These are phyloP conservation scores for Virgularia gustaviana DNA, from an alignment of 92 coral and sea anemone species.

Conservation along the genomic window DNA sequence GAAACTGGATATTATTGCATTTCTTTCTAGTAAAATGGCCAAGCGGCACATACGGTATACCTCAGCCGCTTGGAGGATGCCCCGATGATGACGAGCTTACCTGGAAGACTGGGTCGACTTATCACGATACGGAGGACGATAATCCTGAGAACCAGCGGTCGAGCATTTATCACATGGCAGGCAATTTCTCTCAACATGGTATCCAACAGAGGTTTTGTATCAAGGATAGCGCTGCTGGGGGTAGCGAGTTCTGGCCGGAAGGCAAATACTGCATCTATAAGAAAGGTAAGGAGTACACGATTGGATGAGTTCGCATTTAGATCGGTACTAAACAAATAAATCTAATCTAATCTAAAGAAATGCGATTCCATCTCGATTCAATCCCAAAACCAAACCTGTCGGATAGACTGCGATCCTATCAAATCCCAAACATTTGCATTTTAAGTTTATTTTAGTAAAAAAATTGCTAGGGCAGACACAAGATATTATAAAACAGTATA, in stretches of 20 bases:
- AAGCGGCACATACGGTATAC: slow-evolving; percentile 92
- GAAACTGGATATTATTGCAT: no score
- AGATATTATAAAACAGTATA: no score
- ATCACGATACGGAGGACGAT: slow-evolving; percentile 98
- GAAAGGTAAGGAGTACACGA: slow-evolving; percentile 75
- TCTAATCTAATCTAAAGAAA: no score
- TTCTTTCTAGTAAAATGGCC: slow-evolving; percentile 79
- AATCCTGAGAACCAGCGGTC: slow-evolving; percentile 95
- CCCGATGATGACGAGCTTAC: slow-evolving; percentile 72
- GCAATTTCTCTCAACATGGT: slow-evolving; percentile 92
- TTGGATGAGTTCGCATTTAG: no score
- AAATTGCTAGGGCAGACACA: no score
- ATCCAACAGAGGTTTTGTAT: slow-evolving; percentile 93
- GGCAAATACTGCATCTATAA: slow-evolving; percentile 95
- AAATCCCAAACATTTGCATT: no score
- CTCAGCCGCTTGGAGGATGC: slow-evolving; percentile 87
- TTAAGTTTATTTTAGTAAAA: no score
- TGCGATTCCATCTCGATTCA: no score
- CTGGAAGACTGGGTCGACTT: slow-evolving; percentile 93
- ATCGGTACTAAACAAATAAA: no score
- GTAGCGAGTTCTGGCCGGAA: slow-evolving; percentile 96
- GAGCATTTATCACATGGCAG: slow-evolving; percentile 89
- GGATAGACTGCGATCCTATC: no score
- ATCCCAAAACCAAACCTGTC: no score
- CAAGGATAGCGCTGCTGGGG: slow-evolving; percentile 74